phyloP scores from a whole-genome alignment of 1,140 invertebrate genomes.

The Calephelis virginiensis region DNA sequence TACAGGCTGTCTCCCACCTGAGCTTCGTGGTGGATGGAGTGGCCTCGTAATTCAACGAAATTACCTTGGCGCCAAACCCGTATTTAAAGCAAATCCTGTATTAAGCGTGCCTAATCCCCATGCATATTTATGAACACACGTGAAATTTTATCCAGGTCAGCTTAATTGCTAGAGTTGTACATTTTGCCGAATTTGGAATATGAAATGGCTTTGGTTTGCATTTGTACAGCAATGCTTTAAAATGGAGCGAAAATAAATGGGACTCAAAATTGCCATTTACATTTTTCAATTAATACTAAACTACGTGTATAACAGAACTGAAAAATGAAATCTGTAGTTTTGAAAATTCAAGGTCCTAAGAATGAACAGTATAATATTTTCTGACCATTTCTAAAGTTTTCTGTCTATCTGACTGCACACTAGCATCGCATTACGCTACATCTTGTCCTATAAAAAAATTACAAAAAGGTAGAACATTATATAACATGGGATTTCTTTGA shows the following conservation, averaged over 20 bases:
- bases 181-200: constrained; percentile 8
- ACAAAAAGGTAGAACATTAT: too few species aligned
- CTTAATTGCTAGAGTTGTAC: constrained; percentile 6
- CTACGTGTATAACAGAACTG: too few species aligned
- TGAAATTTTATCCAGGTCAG: constrained; percentile 12
- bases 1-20: constrained; percentile 55
- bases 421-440: too few species aligned
- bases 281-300: too few species aligned
- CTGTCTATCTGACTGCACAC: too few species aligned
- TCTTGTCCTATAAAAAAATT: too few species aligned
- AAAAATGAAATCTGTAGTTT: too few species aligned
- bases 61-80: constrained; percentile 37
- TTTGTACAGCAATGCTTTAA: not conserved
- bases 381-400: too few species aligned
- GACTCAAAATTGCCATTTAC: too few species aligned
- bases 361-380: too few species aligned
- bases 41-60: constrained; percentile 61
- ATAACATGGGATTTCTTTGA: too few species aligned
- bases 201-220: constrained; percentile 6
- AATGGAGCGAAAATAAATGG: not conserved
- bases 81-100: constrained; percentile 17
- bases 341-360: too few species aligned
- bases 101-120: constrained; percentile 12
- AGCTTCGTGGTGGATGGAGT: constrained; percentile 49
- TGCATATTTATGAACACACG: constrained; percentile 16